Evolutionary conservation across 2,888 invertebrate species (phyloP), one percentile per base, ranked within the genome.

Genomic region (Microctonus aethiopoides): DNA sequence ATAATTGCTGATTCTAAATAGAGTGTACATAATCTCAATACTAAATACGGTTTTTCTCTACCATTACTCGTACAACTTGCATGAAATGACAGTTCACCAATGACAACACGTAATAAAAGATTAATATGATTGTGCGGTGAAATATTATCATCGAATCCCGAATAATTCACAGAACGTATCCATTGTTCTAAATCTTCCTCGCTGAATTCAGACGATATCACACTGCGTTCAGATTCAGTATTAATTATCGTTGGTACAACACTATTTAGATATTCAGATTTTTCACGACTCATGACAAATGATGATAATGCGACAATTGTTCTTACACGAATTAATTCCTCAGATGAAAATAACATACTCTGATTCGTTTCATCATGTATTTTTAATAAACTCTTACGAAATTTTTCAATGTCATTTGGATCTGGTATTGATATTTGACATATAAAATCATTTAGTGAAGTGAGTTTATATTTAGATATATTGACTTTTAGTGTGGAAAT

Each of bases 111-210:
- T 63, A 93, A 87, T 67, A 95, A 87, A 41, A 92, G 89, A 63
- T 90, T 90, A 68, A 95, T 93, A 62, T 89, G 91, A 85, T 95
- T 95, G 81, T 90, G 91, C 0, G 93, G 92, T 0, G 95, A 94
- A 34, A 94, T 91, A 81, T 94, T 94, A 81, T 95, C 95, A 76
- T 95, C 95, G 75, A 95, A 92, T 1, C 94, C 93, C 1, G 94
- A 94, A 46, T 94, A 88, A 85, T 94, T 93, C 0, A 94, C 91
- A 7, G 91, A 91, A 71, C 93, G 88, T 0, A 94, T 93, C 89
- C 92, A 93, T 61, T 92, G 89, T 80, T 94, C 94, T 78, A 89
- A 88, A 74, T 92, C 92, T 74, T 93, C 93, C 76, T 93, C 93
- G 60, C 92, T 92, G 69, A 91, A 89, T 74, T 93, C 93, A 0